phyloP scores from a whole-genome alignment of 2,113 vertebrate species.

The Oreochromis niloticus region DNA sequence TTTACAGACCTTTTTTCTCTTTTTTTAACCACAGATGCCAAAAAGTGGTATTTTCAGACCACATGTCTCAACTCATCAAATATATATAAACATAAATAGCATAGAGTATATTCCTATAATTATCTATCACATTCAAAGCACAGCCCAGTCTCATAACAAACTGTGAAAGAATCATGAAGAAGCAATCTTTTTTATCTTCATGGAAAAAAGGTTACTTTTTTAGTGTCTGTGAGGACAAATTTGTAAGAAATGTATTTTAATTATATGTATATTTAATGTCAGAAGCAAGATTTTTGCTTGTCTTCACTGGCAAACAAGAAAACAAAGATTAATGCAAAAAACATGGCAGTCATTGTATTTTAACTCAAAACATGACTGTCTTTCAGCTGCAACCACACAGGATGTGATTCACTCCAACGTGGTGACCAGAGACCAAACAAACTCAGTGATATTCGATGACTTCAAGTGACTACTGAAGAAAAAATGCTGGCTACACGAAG shows the following conservation, averaged over 20 bases:
- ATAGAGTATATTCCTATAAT: background rate
- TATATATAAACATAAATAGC: background rate
- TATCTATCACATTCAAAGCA: background rate
- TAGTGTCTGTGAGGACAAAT: background rate
- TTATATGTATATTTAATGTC: background rate
- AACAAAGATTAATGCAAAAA: background rate
- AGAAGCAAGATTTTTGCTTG: fast-evolving
- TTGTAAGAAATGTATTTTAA: background rate
- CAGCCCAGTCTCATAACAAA: background rate
- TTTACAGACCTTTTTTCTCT: background rate
- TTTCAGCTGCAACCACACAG: background rate
- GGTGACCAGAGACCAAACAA: background rate
- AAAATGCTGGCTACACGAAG: background rate
- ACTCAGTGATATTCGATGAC: background rate
- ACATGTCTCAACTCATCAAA: background rate
- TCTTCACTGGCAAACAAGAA: background rate
- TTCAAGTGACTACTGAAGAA: background rate
- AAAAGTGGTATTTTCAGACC: background rate
- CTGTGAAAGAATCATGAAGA: background rate
- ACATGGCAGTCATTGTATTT: background rate
- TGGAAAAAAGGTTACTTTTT: background rate
- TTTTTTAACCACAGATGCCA: background rate
- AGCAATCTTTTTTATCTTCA: background rate
- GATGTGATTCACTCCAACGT: background rate
- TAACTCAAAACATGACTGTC: fast-evolving